phyloP scores from a whole-genome alignment of 2,797 vertebrate genomes.

The Pagetopsis macropterus region DNA sequence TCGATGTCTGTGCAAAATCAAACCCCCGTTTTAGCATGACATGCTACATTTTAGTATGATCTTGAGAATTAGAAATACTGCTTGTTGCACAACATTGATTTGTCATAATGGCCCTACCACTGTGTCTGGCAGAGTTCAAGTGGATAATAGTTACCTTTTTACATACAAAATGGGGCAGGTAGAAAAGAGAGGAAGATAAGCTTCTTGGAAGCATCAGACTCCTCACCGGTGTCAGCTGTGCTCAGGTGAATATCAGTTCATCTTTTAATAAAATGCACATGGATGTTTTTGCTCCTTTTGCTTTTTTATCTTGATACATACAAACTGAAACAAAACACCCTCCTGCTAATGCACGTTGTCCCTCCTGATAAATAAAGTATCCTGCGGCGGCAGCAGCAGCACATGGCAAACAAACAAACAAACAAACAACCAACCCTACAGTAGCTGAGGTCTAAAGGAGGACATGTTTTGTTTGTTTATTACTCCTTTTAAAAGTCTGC shows the following conservation, averaged over 20 bases:
- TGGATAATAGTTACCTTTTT: conserved; percentile 39
- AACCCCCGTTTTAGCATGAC: not conserved
- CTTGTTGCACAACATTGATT: conserved; percentile 10
- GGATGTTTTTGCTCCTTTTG: conserved; percentile 28
- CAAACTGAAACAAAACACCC: conserved; percentile 45
- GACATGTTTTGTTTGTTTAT: conserved; percentile 52
- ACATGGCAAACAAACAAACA: conserved; percentile 53
- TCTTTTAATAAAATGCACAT: conserved; percentile 39
- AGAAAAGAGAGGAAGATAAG: conserved; percentile 30
- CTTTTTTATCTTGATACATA: conserved; percentile 48
- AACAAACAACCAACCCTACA: conserved; percentile 49
- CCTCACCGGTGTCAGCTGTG: not conserved
- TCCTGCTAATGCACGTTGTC: conserved; percentile 55
- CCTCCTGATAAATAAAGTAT: conserved; percentile 51
- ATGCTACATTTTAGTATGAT: not conserved
- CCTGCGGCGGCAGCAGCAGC: not conserved
- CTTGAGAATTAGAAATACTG: conserved; percentile 1
- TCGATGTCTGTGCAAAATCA: too few species aligned
- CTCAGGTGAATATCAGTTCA: conserved; percentile 27
- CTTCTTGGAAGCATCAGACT: conserved; percentile 25
- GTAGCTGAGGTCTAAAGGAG: conserved; percentile 43
- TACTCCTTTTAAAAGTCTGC: conserved; percentile 40
- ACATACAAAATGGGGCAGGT: conserved; percentile 26
- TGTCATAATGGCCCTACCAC: conserved; percentile 9
- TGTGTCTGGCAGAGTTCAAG: conserved; percentile 24